Percentiles rank a stretch among this genome's conserved stretches.
Conservation (phyloP, 2,797 vertebrate species). For the Megaceryle alcyon region DNA sequence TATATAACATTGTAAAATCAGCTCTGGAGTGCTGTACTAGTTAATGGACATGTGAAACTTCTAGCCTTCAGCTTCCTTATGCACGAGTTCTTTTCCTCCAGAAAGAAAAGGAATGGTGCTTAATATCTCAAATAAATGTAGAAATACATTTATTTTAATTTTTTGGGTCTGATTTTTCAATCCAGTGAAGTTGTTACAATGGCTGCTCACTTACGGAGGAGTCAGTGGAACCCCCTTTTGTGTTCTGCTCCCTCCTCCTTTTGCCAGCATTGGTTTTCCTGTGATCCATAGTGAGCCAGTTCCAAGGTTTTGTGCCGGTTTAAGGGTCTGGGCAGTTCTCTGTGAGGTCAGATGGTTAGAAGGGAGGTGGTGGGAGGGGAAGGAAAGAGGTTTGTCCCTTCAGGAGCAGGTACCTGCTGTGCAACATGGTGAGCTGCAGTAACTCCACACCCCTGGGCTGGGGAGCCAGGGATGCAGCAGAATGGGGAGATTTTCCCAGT, state of each 20-base stretch:
- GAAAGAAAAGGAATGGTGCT: constrained; percentile 67
- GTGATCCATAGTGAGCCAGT: not conserved
- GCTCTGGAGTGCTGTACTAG: constrained; percentile 59
- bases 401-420: not conserved
- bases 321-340: not conserved
- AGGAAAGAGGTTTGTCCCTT: not conserved
- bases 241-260: not conserved
- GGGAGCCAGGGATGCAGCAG: not conserved
- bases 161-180: constrained; percentile 44
- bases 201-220: not conserved
- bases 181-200: not conserved
- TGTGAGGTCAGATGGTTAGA: not conserved
- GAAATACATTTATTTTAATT: constrained; percentile 41
- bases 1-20: constrained; percentile 57
- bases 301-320: not conserved
- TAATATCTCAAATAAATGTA: constrained; percentile 63
- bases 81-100: constrained; percentile 55
- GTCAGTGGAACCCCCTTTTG: not conserved
- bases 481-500: too few species aligned
- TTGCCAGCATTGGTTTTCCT: not conserved
- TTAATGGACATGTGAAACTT: constrained; percentile 49
- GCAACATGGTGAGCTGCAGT: not conserved
- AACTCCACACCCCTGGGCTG: not conserved
- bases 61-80: constrained; percentile 53
- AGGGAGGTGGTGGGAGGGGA: not conserved